These are phyloP conservation scores for Setophaga coronata DNA, from an alignment of 2,113 vertebrate genomes.

Conservation along the genomic window DNA sequence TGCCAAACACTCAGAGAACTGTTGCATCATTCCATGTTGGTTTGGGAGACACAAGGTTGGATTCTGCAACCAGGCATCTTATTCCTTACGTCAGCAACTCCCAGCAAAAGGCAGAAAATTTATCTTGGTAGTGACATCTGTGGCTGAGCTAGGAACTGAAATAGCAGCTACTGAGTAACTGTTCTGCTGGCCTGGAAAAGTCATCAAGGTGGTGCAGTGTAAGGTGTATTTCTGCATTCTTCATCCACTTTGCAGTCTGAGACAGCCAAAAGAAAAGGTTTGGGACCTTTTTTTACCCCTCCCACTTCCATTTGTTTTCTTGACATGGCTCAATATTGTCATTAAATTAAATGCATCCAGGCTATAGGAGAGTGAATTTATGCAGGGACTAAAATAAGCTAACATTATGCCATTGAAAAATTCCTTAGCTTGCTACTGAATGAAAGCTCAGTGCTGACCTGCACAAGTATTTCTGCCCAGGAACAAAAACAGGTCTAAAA, in stretches of 20 bases:
- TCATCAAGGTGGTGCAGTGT: background rate
- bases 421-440: background rate
- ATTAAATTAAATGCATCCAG: background rate
- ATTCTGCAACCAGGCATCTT: background rate
- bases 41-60: background rate
- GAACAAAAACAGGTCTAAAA: slow-evolving; percentile 43
- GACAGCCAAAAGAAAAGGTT: background rate
- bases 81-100: background rate
- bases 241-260: background rate
- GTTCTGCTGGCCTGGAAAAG: background rate
- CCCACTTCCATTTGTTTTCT: background rate
- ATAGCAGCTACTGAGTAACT: background rate
- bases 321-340: background rate
- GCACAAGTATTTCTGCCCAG: slow-evolving; percentile 9
- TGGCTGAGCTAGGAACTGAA: background rate
- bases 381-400: slow-evolving; percentile 18
- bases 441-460: slow-evolving; percentile 25
- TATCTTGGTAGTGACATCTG: background rate
- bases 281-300: background rate
- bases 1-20: background rate
- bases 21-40: background rate
- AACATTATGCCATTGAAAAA: background rate
- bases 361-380: background rate
- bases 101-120: background rate
- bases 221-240: background rate